phyloP scores from a whole-genome alignment of 1,140 invertebrate species.

The Gryon sp. region DNA sequence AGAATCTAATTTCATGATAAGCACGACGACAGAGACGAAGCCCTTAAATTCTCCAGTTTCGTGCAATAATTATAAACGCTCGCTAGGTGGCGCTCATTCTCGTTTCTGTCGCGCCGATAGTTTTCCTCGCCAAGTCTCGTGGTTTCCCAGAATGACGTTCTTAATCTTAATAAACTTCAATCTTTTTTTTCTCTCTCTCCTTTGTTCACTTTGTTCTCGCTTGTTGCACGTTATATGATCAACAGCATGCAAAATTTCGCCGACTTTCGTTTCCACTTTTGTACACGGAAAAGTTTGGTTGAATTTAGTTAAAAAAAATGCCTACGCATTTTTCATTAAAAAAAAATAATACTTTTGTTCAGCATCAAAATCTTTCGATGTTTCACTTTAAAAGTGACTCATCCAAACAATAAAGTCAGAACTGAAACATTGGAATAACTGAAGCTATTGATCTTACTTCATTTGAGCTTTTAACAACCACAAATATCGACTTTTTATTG shows the following conservation, averaged over 20 bases:
- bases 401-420: too few relatives aligned
- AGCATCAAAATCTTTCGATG: too few relatives aligned
- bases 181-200: conserved; percentile 40
- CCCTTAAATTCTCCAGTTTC: too few relatives aligned
- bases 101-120: conserved; percentile 24
- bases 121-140: conserved; percentile 40
- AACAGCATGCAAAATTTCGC: conserved; percentile 56
- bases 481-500: too few relatives aligned
- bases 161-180: conserved; percentile 77
- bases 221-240: conserved; percentile 57
- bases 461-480: too few relatives aligned
- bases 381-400: not conserved
- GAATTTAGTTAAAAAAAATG: conserved; percentile 43
- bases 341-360: too few relatives aligned
- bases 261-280: conserved; percentile 55
- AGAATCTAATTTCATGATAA: conserved; percentile 22
- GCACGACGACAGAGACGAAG: not conserved
- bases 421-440: too few relatives aligned
- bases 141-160: conserved; percentile 73
- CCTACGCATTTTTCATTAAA: conserved; percentile 32
- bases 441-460: too few relatives aligned
- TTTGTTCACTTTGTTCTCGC: conserved; percentile 32
- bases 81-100: conserved; percentile 31
- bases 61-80: conserved; percentile 53
- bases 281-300: conserved; percentile 32